Base-by-base conservation (phyloP, 1,140 invertebrate genomes). In the Yoshiicerus persimilis region DNA sequence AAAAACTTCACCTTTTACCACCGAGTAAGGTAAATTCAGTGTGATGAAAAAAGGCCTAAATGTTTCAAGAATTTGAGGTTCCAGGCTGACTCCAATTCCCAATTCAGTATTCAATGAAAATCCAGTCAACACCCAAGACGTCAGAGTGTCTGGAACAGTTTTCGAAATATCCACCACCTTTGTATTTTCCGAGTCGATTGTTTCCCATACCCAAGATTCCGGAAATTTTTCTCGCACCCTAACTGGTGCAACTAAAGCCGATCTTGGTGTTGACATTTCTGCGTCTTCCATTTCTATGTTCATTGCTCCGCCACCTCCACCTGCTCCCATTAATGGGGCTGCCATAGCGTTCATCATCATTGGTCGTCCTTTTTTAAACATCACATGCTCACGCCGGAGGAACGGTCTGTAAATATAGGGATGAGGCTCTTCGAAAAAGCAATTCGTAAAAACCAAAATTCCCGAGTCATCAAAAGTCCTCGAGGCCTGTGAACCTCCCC, bases 61-160 rank as follows among this genome's bases (percentile, higher is more conserved):
- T n/a, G 47, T 56, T 56, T 56, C 47, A n/a, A 56, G 0, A n/a
- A 56, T 3, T 4, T n/a, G 20, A 16, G 47, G 47, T 20, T 2
- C n/a, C 6, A 56, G 47, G 23, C 4, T 38, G 8, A 87, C 62
- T 0, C 84, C 87, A 27, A 89, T 84, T 0, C 84, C 98, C 86
- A 93, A 9, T 96, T 93, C 93, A 92, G 97, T 96, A 38, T 56
- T 56, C n/a, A 99, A 93, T 0, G 98, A n/a, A 16, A 56, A 56
- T 56, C 47, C 47, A 0, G 47, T 56, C 8, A 56, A 56, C 20
- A 56, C 16, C 47, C 47, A 56, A 56, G 47, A 56, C 8, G 5
- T 16, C 0, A 56, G 6, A n/a, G 2, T n/a, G 16, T 56, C 4
- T 56, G 47, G 47, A 56, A 56, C 47, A n/a, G 93, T 93, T 56